Conservation (phyloP, 2,888 invertebrate species). For the Agrotis exclamationis region DNA sequence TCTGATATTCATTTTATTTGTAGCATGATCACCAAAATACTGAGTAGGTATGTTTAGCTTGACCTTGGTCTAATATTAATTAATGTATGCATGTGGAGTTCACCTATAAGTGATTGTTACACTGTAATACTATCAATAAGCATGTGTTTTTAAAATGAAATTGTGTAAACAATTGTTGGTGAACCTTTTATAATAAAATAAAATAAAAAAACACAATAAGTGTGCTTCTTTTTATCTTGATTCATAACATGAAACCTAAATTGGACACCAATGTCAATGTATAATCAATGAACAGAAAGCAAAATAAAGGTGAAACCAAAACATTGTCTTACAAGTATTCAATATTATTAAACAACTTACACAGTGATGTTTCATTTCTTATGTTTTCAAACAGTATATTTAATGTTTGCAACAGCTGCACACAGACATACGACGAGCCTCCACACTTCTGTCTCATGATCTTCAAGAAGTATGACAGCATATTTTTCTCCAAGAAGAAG, state of each 20-base stretch:
- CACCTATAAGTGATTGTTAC: too few species aligned
- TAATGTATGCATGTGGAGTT: too few species aligned
- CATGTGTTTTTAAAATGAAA: too few species aligned
- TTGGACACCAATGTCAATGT: too few species aligned
- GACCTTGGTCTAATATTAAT: too few species aligned
- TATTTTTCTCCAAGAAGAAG: slow-evolving; percentile 99
- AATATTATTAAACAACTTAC: slow-evolving; percentile 93
- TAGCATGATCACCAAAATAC: too few species aligned
- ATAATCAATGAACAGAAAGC: neutral
- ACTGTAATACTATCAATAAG: too few species aligned
- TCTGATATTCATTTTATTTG: too few species aligned
- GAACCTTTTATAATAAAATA: too few species aligned
- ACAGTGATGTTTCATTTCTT: slow-evolving; percentile 99
- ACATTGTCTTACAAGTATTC: neutral
- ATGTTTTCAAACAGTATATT: slow-evolving; percentile 99
- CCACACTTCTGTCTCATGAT: slow-evolving; percentile 99
- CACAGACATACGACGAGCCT: slow-evolving; percentile 98
- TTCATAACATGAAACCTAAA: neutral
- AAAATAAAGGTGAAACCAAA: neutral
- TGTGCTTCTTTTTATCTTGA: neutral
- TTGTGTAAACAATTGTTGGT: too few species aligned
- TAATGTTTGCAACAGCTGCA: slow-evolving; percentile 98
- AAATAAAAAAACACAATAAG: too few species aligned
- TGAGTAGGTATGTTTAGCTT: too few species aligned
- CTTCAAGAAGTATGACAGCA: slow-evolving; percentile 99